A percentile compares a stretch with the other conserved stretches of the same genome.
Evolutionary conservation across 2,113 vertebrate genomes (phyloP).

Genomic region (Melanerpes formicivorus): DNA sequence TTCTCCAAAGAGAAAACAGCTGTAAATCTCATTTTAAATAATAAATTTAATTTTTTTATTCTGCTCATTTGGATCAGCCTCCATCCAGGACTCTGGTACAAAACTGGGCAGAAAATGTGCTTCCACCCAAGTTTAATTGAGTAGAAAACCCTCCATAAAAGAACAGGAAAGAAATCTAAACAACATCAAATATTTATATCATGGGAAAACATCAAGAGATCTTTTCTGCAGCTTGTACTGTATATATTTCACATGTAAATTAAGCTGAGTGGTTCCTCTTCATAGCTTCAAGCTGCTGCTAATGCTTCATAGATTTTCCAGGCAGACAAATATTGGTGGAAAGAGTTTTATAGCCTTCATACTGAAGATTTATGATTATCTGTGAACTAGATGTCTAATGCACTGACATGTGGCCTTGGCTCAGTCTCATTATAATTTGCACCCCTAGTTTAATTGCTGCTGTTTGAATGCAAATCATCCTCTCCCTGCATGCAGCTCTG

Average conservation of each 20-base stretch:
- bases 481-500: not conserved
- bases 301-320: constrained; percentile 29
- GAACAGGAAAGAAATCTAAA: constrained; percentile 62
- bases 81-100: not conserved
- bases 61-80: constrained; percentile 44
- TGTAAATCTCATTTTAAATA: constrained; percentile 57
- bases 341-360: constrained; percentile 49
- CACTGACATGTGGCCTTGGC: constrained; percentile 12
- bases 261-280: constrained; percentile 41
- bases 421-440: constrained; percentile 27
- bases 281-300: constrained; percentile 25
- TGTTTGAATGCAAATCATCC: constrained; percentile 40
- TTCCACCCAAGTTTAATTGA: constrained; percentile 50
- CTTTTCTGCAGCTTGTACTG: constrained; percentile 30
- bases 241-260: constrained; percentile 63
- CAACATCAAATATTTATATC: constrained; percentile 73
- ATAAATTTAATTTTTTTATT: constrained; percentile 55
- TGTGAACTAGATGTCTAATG: constrained; percentile 15
- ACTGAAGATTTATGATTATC: constrained; percentile 31
- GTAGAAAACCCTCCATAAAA: constrained; percentile 32
- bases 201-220: constrained; percentile 58
- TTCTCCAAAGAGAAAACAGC: constrained; percentile 44
- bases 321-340: constrained; percentile 48
- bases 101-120: constrained; percentile 32
- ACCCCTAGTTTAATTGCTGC: constrained; percentile 19